Evolutionary conservation across 2,888 invertebrate species (phyloP).

Genomic region (Xanthia togata): DNA sequence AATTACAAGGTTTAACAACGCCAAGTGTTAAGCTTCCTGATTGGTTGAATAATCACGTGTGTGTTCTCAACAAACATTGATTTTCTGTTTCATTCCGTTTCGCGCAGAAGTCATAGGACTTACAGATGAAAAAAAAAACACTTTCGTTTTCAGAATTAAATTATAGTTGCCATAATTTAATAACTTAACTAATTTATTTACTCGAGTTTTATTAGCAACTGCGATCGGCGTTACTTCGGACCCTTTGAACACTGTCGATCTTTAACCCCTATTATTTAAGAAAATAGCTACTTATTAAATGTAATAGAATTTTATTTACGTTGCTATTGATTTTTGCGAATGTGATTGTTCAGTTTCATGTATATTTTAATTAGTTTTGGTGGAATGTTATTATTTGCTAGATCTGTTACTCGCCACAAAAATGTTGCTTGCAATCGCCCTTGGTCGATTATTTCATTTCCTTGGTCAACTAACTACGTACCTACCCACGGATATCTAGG

Average conservation of each 20-base stretch:
- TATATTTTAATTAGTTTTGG: no score
- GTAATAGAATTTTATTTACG: no score
- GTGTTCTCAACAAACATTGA: slow-evolving; percentile 40
- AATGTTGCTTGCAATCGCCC: neutral
- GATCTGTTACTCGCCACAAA: neutral
- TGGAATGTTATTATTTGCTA: neutral
- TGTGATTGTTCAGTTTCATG: no score
- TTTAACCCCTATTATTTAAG: no score
- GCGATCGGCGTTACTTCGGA: no score
- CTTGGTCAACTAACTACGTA: neutral
- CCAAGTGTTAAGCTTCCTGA: neutral
- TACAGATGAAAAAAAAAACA: neutral
- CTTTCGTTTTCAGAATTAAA: neutral
- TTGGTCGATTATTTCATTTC: neutral
- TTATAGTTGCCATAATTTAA: no score
- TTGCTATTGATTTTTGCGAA: no score
- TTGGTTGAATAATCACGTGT: slow-evolving; percentile 16
- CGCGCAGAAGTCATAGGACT: neutral
- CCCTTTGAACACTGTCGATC: neutral
- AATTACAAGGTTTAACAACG: slow-evolving; percentile 40
- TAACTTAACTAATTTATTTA: neutral
- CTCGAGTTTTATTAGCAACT: neutral
- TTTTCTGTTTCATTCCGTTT: slow-evolving; percentile 23
- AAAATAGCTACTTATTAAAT: no score
- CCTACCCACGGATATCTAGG: no score